Evolutionary conservation across 2,797 vertebrate species (phyloP).

Genomic region (Triplophysa yarkandensis): DNA sequence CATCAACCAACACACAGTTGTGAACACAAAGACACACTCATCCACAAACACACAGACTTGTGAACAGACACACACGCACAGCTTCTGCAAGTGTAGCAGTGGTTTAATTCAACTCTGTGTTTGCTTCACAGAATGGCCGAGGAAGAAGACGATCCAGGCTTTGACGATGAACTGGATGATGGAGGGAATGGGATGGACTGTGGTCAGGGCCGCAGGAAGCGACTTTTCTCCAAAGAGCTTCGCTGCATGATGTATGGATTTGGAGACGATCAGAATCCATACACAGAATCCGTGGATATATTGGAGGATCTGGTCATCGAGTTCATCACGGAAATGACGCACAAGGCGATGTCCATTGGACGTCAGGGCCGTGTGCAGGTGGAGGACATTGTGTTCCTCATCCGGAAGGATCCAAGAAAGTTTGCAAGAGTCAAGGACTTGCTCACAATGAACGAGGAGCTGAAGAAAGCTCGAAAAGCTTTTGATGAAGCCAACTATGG

Average conservation of each 20-base stretch:
- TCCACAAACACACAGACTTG: too few relatives aligned
- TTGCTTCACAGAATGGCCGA: conserved; percentile 71
- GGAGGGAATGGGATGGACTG: conserved; percentile 81
- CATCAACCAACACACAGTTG: too few relatives aligned
- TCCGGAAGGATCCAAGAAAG: conserved; percentile 94
- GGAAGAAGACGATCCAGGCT: conserved; percentile 80
- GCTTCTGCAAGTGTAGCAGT: too few relatives aligned
- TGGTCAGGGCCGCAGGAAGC: conserved; percentile 88
- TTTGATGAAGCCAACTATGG: conserved; percentile 98
- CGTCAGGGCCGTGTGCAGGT: conserved; percentile 96
- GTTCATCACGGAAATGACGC: conserved; percentile 98
- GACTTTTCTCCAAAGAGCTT: conserved; percentile 96
- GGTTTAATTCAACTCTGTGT: too few relatives aligned
- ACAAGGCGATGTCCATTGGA: conserved; percentile 98
- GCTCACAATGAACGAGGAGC: conserved; percentile 97
- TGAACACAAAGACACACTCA: too few relatives aligned
- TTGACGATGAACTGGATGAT: conserved; percentile 91
- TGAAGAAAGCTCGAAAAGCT: conserved; percentile 94
- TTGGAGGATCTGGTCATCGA: conserved; percentile 97
- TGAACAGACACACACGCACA: too few relatives aligned
- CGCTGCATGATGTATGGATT: conserved; percentile 99
- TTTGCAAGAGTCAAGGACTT: conserved; percentile 97
- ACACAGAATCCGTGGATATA: conserved; percentile 96
- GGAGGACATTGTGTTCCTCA: conserved; percentile 97
- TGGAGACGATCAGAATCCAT: conserved; percentile 97